A percentile compares a stretch with the other conserved stretches of the same genome.
Evolutionary conservation across 2,113 vertebrate genomes (phyloP).

Genomic region (Heteronetta atricapilla): DNA sequence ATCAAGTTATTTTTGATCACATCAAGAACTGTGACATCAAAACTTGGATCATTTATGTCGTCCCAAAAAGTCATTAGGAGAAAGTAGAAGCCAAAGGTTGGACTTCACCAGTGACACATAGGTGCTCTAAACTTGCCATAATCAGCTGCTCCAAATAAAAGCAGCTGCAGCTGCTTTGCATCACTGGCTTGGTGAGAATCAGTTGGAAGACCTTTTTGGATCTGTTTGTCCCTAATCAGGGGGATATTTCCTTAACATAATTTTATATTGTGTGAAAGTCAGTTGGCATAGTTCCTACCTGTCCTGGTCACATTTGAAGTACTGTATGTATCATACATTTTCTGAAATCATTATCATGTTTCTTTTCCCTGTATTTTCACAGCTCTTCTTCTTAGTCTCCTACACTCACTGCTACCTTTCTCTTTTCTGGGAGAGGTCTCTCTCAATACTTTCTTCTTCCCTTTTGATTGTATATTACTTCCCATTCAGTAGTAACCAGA

Average conservation of each 20-base stretch:
- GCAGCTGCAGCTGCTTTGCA: neutral
- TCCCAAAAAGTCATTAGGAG: neutral
- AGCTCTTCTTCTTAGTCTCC: neutral
- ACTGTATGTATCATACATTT: neutral
- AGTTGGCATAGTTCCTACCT: neutral
- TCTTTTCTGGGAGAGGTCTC: neutral
- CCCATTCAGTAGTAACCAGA: neutral
- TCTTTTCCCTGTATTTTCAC: neutral
- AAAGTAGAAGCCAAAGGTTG: neutral
- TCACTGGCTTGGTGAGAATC: neutral
- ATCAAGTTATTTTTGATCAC: neutral
- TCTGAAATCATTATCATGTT: neutral
- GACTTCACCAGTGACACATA: neutral
- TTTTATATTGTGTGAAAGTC: neutral
- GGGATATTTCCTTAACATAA: neutral
- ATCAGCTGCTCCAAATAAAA: neutral
- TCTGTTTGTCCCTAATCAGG: neutral
- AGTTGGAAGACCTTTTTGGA: neutral
- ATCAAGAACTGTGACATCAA: neutral
- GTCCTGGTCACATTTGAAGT: neutral
- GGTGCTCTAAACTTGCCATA: neutral
- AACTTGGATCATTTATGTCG: neutral
- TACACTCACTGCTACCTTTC: neutral
- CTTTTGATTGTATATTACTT: neutral
- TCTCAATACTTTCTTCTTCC: neutral